Evolutionary conservation across 2,888 invertebrate genomes (phyloP), one percentile per base, ranked within the genome.

Genomic region (Lithophane semibrunnea): DNA sequence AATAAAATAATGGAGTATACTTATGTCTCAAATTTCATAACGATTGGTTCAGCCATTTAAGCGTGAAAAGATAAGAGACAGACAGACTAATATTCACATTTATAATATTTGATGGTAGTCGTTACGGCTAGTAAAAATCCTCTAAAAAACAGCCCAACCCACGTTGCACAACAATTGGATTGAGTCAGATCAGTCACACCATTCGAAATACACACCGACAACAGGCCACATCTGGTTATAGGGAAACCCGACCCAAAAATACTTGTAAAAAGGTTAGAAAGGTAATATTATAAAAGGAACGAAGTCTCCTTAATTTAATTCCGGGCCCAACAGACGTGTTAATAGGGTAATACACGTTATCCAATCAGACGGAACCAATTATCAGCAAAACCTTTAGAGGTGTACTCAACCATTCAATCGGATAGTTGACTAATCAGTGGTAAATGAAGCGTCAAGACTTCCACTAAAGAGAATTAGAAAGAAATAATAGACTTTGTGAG

Each of bases 401-500:
- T 82, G 86, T 75, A 87, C 74, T 79, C 80, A 87, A 69, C 79
- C 79, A 82, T 80, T 70, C 79, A 82, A 73, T 86, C 77, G 82
- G 77, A 76, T 83, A 79, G 75, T 82, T 85, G 77, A 83, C 78
- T 88, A 86, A 87, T 88, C 79, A 78, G 73, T 70, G 79, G 80
- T 88, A 79, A 86, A 85, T 80, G 86, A 85, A 68, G 85, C 73
- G 69, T 74, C 79, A 71, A 67, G 69, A 73, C 69, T 58, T 10
- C 67, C 29, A 64, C 71, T 64, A 73, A 73, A 65, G 79, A 70
- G 73, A 78, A 78, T 80, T 71, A 81, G 71, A 79, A 85, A 86
- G 80, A 88, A 88, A 80, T 87, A 89, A 87, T 80, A 85, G 85
- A 85, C 85, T 87, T 89, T 89, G 89, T 80, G 84, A 80, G 86